phyloP scores from a whole-genome alignment of 2,113 vertebrate genomes.

The Platysternon megacephalum region DNA sequence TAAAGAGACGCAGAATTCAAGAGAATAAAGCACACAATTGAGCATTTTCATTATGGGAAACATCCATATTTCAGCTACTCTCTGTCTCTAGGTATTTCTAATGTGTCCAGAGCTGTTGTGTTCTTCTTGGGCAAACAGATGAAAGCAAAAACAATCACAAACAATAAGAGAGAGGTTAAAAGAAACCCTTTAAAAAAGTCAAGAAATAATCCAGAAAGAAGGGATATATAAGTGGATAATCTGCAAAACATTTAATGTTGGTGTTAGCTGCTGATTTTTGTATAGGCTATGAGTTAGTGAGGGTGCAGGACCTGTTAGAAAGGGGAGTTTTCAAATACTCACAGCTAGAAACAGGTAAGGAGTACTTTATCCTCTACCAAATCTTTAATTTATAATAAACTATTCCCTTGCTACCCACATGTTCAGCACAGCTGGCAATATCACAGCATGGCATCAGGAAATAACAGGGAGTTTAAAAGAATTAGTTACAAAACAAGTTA shows the following conservation, averaged over 20 bases:
- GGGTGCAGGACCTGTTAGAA: not conserved
- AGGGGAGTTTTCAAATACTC: not conserved
- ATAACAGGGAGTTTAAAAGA: conserved; percentile 54
- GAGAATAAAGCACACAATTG: not conserved
- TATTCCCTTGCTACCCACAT: conserved; percentile 1
- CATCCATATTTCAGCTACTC: not conserved
- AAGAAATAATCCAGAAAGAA: not conserved
- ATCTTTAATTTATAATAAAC: conserved; percentile 12
- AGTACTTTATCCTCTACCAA: not conserved
- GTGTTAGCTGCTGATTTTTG: not conserved
- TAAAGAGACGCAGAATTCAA: not conserved
- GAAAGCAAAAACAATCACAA: not conserved
- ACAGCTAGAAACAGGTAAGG: not conserved
- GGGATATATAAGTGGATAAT: not conserved
- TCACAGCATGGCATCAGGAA: conserved; percentile 54
- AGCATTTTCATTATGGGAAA: not conserved
- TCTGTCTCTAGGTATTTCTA: not conserved
- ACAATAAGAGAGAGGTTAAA: not conserved
- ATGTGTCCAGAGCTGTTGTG: not conserved
- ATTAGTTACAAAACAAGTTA: conserved; percentile 47
- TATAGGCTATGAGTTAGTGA: not conserved
- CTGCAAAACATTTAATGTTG: not conserved
- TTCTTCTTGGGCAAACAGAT: not conserved
- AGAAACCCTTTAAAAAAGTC: not conserved
- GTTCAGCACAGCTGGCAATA: conserved; percentile 30